phyloP scores from a whole-genome alignment of 2,888 invertebrate species.

The Pinctada fucata region DNA sequence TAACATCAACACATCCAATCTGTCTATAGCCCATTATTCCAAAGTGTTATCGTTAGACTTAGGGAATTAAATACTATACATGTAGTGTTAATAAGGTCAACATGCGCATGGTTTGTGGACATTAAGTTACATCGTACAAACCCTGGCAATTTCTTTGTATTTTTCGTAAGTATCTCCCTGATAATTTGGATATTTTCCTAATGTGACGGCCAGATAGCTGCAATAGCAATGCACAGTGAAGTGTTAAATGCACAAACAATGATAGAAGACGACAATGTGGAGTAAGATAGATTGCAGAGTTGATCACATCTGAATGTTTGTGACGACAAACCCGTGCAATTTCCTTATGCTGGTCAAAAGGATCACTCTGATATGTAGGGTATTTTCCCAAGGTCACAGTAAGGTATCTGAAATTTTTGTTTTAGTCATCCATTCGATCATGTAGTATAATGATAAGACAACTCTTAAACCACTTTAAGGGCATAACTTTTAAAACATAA shows the following conservation, averaged over 20 bases:
- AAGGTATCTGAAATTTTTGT: conserved; percentile 64
- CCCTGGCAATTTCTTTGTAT: conserved; percentile 69
- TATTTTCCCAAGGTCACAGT: conserved; percentile 74
- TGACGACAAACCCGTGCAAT: conserved; percentile 67
- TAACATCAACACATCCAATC: too few species aligned
- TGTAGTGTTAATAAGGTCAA: too few species aligned
- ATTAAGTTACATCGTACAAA: conserved; percentile 46
- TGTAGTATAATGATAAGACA: not conserved
- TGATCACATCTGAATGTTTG: not conserved
- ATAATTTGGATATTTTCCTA: conserved; percentile 73
- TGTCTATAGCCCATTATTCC: too few species aligned
- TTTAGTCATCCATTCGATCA: too few species aligned
- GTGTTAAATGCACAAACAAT: not conserved
- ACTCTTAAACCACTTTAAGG: too few species aligned
- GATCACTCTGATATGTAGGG: conserved; percentile 70
- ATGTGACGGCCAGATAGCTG: conserved; percentile 73
- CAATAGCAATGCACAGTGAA: conserved; percentile 12
- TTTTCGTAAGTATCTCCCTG: conserved; percentile 71
- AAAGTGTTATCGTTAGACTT: too few species aligned
- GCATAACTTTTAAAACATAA: too few species aligned
- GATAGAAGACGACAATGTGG: not conserved
- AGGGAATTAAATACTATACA: too few species aligned
- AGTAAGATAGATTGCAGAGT: not conserved
- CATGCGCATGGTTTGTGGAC: too few species aligned
- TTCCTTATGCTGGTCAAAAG: conserved; percentile 71